phyloP scores from a whole-genome alignment of 92 coral and sea anemone genomes.

The Palythoa heliodiscus region DNA sequence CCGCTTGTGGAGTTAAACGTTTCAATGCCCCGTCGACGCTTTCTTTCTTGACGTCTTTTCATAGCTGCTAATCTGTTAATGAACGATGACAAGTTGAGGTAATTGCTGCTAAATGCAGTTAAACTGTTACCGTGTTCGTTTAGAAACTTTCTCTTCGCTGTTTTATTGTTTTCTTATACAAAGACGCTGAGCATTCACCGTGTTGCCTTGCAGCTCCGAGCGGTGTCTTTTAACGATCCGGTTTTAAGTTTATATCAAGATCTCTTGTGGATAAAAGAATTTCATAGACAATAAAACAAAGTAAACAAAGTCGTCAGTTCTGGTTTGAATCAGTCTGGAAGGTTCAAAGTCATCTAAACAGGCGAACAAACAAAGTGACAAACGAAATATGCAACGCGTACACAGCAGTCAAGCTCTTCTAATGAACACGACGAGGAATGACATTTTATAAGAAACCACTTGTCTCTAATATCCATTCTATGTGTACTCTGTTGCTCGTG shows the following conservation, averaged over 20 bases:
- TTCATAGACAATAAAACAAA: conserved; percentile 34
- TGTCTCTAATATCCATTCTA: conserved; percentile 18
- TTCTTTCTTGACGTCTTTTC: conserved; percentile 29
- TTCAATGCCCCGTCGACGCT: neutral
- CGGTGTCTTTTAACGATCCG: neutral
- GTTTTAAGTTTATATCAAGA: neutral
- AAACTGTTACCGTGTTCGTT: conserved; percentile 21
- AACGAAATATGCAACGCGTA: conserved; percentile 2
- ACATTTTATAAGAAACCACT: conserved; percentile 2
- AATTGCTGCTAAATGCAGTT: conserved; percentile 38
- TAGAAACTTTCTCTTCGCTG: neutral
- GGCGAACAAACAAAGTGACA: conserved; percentile 10
- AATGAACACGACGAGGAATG: neutral
- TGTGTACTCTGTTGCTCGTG: conserved; percentile 5
- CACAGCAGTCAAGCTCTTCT: neutral
- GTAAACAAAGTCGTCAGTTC: conserved; percentile 28
- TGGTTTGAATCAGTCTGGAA: conserved; percentile 36
- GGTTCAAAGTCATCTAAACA: conserved; percentile 58
- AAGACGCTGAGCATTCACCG: neutral
- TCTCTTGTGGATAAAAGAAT: conserved; percentile 39
- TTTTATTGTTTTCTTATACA: neutral
- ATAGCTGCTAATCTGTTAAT: conserved; percentile 41
- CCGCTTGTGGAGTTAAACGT: neutral
- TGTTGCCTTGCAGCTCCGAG: neutral
- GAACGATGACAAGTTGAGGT: conserved; percentile 25